Conservation (phyloP, 2,888 invertebrate genomes). For the Caenorhabditis doughertyi region DNA sequence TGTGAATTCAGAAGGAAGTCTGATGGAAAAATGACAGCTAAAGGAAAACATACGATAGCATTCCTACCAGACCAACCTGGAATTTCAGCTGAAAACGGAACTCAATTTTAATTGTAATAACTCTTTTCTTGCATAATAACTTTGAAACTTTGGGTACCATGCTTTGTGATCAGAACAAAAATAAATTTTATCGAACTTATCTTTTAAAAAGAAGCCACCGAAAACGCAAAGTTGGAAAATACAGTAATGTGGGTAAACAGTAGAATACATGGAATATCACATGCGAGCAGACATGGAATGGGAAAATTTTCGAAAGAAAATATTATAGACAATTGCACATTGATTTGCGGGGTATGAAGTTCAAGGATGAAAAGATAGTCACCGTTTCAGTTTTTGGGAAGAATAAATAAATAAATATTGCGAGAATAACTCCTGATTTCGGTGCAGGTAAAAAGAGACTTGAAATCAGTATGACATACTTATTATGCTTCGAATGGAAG, state of each 20-base stretch:
- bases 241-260: slow-evolving; percentile 11
- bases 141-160: not conserved
- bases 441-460: not conserved
- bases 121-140: slow-evolving; percentile 25
- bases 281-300: slow-evolving; percentile 48
- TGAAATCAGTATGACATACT: not conserved
- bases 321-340: slow-evolving; percentile 30
- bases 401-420: slow-evolving; percentile 21
- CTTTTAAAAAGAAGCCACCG: slow-evolving; percentile 30
- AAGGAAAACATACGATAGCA: slow-evolving; percentile 73
- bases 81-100: slow-evolving; percentile 61
- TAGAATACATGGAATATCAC: slow-evolving; percentile 28
- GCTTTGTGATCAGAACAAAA: slow-evolving; percentile 8
- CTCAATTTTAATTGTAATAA: slow-evolving; percentile 43
- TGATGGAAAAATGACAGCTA: slow-evolving; percentile 78
- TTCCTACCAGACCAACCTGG: slow-evolving; percentile 66
- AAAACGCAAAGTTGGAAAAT: slow-evolving; percentile 33
- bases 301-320: slow-evolving; percentile 14
- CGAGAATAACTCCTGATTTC: slow-evolving; percentile 5
- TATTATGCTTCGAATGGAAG: not conserved
- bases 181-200: slow-evolving; percentile 17
- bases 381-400: slow-evolving; percentile 28
- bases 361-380: not conserved
- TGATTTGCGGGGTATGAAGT: slow-evolving; percentile 9
- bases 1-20: slow-evolving; percentile 78